Percentiles rank a stretch among this genome's conserved stretches.
Evolutionary conservation across 2,888 invertebrate genomes (phyloP).

Genomic region (Oligia latruncula): DNA sequence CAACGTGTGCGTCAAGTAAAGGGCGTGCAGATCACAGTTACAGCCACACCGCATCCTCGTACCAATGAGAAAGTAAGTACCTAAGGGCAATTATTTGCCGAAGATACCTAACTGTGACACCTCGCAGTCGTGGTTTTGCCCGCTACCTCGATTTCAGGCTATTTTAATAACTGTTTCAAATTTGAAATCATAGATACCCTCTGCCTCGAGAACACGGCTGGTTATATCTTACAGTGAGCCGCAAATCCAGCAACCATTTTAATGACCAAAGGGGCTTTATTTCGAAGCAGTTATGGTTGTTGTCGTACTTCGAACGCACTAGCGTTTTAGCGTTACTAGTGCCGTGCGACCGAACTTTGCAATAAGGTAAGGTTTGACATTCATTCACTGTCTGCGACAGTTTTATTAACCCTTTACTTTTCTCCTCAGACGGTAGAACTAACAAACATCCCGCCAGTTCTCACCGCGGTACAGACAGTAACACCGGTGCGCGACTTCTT

Average conservation of each 20-base stretch:
- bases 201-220: too few relatives aligned
- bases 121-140: too few relatives aligned
- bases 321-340: too few relatives aligned
- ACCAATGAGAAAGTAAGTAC: conserved; percentile 83
- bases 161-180: too few relatives aligned
- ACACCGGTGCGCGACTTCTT: conserved; percentile 98
- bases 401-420: neutral
- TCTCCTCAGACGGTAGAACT: conserved; percentile 80
- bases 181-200: too few relatives aligned
- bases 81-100: neutral
- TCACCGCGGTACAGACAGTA: conserved; percentile 94
- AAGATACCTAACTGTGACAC: too few relatives aligned
- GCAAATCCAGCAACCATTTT: neutral
- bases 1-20: conserved; percentile 83
- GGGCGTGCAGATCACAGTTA: conserved; percentile 86
- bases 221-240: too few relatives aligned
- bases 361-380: neutral
- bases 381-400: neutral
- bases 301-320: neutral
- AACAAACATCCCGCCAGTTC: conserved; percentile 79
- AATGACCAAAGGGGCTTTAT: neutral
- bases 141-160: too few relatives aligned
- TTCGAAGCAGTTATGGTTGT: neutral
- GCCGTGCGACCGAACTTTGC: neutral
- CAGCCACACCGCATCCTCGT: conserved; percentile 85